A percentile compares a stretch with the other conserved stretches of the same genome.
phyloP scores from a whole-genome alignment of 2,797 vertebrate species.

The Simalia tracyae region DNA sequence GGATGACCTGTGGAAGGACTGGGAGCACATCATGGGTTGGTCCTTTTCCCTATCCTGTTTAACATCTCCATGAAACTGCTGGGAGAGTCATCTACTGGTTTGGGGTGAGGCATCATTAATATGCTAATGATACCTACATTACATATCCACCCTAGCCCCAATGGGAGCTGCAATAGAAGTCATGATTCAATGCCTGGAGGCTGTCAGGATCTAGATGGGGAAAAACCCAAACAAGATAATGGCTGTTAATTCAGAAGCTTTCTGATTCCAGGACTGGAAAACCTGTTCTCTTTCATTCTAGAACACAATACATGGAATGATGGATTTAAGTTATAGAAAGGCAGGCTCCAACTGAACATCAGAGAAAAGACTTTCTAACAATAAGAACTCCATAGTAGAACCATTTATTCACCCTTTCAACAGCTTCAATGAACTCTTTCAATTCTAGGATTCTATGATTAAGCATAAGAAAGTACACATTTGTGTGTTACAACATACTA shows the following conservation, averaged over 20 bases:
- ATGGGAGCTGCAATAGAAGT: neutral
- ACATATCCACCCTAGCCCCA: neutral
- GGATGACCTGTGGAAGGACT: too few relatives aligned
- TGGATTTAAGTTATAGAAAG: neutral
- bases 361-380: neutral
- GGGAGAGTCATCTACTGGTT: neutral
- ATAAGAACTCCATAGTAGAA: too few relatives aligned
- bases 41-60: neutral
- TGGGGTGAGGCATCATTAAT: neutral
- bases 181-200: neutral
- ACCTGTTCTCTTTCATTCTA: neutral
- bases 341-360: neutral
- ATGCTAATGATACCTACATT: neutral
- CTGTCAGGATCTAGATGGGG: neutral
- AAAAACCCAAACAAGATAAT: neutral
- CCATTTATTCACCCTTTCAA: neutral
- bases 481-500: neutral
- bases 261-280: neutral
- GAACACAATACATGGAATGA: neutral
- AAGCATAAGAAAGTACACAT: neutral
- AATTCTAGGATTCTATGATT: neutral
- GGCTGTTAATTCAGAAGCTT: neutral
- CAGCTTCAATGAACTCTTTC: neutral
- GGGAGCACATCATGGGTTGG: neutral
- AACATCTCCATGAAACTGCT: neutral